phyloP scores from a whole-genome alignment of 2,113 vertebrate species.

The Onychorhynchus coronatus region DNA sequence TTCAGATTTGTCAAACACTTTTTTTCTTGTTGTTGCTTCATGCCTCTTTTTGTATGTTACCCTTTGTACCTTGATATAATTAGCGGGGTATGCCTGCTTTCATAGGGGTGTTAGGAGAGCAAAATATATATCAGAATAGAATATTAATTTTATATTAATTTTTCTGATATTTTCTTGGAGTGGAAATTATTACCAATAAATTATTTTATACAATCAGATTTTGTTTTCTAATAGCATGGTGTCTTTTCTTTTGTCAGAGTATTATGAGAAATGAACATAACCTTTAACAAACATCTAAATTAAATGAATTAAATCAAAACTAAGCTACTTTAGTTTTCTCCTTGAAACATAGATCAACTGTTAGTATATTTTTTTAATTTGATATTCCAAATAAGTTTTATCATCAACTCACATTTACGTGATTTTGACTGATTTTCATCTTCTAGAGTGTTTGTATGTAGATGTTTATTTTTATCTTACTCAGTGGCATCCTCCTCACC shows the following conservation, averaged over 20 bases:
- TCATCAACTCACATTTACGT: background rate
- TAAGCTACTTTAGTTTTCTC: background rate
- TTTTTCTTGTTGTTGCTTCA: background rate
- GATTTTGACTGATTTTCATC: background rate
- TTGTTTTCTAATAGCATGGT: background rate
- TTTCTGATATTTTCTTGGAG: background rate
- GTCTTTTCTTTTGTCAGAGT: background rate
- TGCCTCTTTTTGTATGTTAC: background rate
- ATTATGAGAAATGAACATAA: background rate
- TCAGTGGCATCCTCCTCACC: rapidly evolving
- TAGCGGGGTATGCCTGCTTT: background rate
- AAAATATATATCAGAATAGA: background rate
- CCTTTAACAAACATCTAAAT: background rate
- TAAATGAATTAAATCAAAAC: background rate
- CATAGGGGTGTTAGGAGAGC: rapidly evolving
- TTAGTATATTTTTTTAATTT: background rate
- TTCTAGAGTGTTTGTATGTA: background rate
- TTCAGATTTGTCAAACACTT: background rate
- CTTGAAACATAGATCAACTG: background rate
- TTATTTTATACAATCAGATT: background rate
- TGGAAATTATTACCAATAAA: background rate
- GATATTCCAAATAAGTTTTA: background rate
- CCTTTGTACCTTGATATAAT: background rate
- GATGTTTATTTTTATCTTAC: background rate
- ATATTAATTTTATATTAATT: rapidly evolving